Percentiles rank a stretch among this genome's conserved stretches.
Evolutionary conservation across 1,140 invertebrate genomes (phyloP).

Genomic region (Diprion similis): DNA sequence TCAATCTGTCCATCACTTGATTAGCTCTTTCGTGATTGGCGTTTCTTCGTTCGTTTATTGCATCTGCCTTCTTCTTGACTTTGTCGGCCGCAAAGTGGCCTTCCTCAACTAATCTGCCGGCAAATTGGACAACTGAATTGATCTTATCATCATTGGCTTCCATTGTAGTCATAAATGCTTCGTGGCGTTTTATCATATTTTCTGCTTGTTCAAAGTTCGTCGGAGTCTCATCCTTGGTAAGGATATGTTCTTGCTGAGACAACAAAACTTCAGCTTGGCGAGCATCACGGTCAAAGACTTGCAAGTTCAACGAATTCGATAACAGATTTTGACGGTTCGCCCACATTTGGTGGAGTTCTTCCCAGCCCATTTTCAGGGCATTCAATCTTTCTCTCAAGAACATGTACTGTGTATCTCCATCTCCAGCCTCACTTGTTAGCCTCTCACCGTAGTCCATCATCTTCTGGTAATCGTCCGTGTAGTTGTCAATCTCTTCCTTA

Average conservation of each 20-base stretch:
- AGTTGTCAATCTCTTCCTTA: conserved; percentile 98
- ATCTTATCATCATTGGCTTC: conserved; percentile 99
- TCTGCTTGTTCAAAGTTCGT: conserved; percentile 96
- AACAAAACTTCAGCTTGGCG: conserved; percentile 97
- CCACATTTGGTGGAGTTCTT: conserved; percentile 99
- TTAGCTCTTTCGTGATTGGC: conserved; percentile 91
- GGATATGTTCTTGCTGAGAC: conserved; percentile 96
- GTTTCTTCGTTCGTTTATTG: conserved; percentile 87
- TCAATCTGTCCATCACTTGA: conserved; percentile 91
- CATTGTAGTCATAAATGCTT: conserved; percentile 99
- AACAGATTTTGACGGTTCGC: conserved; percentile 95
- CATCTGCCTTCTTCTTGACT: conserved; percentile 95
- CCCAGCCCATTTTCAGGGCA: conserved; percentile 98
- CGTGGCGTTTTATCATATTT: conserved; percentile 95
- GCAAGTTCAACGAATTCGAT: conserved; percentile 92
- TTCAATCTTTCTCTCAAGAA: conserved; percentile 96
- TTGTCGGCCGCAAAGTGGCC: conserved; percentile 93
- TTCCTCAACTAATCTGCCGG: conserved; percentile 86
- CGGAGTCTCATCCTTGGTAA: conserved; percentile 95
- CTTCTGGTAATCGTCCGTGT: conserved; percentile 96
- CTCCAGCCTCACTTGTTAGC: conserved; percentile 85
- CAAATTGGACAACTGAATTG: conserved; percentile 93
- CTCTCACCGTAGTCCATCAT: conserved; percentile 99
- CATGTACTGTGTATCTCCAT: conserved; percentile 98
- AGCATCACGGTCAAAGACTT: conserved; percentile 96